Evolutionary conservation across 35 echinoderm and acorn worm species (phyloP).

Genomic region (Amphiura filiformis): DNA sequence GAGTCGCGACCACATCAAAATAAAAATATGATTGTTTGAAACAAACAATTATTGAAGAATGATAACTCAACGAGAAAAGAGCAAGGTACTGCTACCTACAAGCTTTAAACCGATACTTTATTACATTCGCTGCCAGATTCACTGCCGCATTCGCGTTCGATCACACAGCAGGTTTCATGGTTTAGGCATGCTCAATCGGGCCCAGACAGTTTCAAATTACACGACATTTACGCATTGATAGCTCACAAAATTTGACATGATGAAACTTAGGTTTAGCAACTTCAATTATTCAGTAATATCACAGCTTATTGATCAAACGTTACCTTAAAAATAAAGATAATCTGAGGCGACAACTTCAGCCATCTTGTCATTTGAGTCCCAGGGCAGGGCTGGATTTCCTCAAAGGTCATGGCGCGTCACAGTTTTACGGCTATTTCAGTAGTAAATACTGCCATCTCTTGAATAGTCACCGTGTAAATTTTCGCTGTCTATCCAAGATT

Average conservation of each 20-base stretch:
- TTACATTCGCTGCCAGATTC: too few relatives aligned
- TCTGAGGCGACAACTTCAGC: neutral
- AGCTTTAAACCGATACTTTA: too few relatives aligned
- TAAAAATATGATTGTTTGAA: too few relatives aligned
- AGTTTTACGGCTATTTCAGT: neutral
- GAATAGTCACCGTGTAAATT: neutral
- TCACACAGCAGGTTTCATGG: too few relatives aligned
- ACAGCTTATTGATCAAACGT: neutral
- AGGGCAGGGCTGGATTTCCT: conserved; percentile 12
- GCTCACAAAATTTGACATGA: neutral
- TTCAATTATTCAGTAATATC: neutral
- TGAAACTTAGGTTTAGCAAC: neutral
- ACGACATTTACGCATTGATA: neutral
- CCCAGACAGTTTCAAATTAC: neutral
- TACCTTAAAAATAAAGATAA: neutral
- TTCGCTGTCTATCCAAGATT: neutral
- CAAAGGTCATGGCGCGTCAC: conserved; percentile 9
- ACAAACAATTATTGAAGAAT: too few relatives aligned
- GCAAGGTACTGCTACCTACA: too few relatives aligned
- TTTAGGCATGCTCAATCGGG: too few relatives aligned
- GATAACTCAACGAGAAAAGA: too few relatives aligned
- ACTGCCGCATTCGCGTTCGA: too few relatives aligned
- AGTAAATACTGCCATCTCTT: neutral
- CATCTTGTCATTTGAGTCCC: neutral
- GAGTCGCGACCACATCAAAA: too few relatives aligned